Evolutionary conservation across 2,113 vertebrate genomes (phyloP), one percentile per base, ranked within the genome.

Genomic region (Marmota monax): DNA sequence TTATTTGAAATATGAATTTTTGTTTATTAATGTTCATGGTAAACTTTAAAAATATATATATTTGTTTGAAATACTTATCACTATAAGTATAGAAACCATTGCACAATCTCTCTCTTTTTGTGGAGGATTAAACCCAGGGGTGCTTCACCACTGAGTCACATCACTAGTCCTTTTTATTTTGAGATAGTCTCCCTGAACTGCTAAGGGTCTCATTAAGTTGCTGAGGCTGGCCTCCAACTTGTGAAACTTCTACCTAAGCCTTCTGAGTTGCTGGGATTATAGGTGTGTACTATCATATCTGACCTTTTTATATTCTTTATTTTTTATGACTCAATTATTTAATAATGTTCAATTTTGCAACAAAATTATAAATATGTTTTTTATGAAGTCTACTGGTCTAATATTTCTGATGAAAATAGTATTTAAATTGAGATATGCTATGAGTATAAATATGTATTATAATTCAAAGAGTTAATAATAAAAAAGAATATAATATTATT

Each of bases 391-490:
- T 91, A 89, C 14, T 39, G 7, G 79, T 29, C 14, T 70, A 45
- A 2, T 78, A 88, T 91, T 96, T 95, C 70, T 80, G 69, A 91
- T 91, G 85, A 96, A 91, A 95, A 91, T 92, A 77, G n/a, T 93
- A 11, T 92, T 96, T 53, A 74, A 94, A 65, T 88, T 48, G 13
- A 84, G 25, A 84, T 90, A 14, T 72, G 4, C 10, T 92, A 0
- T 84, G 65, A 90, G 6, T 85, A n/a, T 86, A 90, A 95, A 86
- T 69, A 65, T 48, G 27, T 29, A 23, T 4, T 29, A 5, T 84
- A 56, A 95, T 92, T 97, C 27, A 78, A 94, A 94, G 45, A 53
- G n/a, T 34, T 84, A 65, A 3, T 69, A 45, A 14, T 8, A 88
- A 70, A 89, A 79, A 97, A 9, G 72, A 70, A n/a, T 94, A 8